Conservation (phyloP, 2,797 vertebrate species). For the Adelosebastes latens region DNA sequence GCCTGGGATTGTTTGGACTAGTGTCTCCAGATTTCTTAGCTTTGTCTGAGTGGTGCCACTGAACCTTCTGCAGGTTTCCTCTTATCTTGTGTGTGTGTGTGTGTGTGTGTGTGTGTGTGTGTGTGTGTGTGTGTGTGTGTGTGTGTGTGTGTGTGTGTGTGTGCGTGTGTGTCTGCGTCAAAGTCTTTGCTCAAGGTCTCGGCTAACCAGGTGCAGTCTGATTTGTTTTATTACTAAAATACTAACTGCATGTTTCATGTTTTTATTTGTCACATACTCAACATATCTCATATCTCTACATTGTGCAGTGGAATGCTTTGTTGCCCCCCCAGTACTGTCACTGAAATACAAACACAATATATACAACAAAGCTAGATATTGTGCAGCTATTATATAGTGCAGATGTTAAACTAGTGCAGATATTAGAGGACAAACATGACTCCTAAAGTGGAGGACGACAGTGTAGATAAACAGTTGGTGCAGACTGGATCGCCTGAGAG, state of each 20-base stretch:
- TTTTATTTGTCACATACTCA: background rate
- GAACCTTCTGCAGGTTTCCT: slow-evolving; percentile 22
- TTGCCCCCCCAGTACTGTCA: background rate
- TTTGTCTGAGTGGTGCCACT: slow-evolving; percentile 49
- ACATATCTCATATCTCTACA: background rate
- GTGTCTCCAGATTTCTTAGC: slow-evolving; percentile 46
- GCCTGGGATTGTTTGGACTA: slow-evolving; percentile 70
- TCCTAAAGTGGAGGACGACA: background rate
- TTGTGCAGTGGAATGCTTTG: background rate
- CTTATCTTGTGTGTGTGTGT: slow-evolving; percentile 37
- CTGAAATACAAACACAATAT: background rate
- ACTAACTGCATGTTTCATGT: too few relatives aligned
- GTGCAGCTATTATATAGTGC: background rate
- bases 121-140: background rate
- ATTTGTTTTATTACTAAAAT: background rate
- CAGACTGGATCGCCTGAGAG: background rate
- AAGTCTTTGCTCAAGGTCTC: slow-evolving; percentile 31
- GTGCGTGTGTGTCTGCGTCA: background rate
- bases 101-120: background rate
- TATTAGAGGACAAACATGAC: background rate
- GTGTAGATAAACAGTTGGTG: background rate
- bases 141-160: background rate
- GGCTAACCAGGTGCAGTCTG: background rate
- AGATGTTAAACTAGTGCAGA: background rate
- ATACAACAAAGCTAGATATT: background rate